These are phyloP conservation scores for Nothocercus nigrocapillus DNA, from an alignment of 2,113 vertebrate genomes.

Conservation along the genomic window DNA sequence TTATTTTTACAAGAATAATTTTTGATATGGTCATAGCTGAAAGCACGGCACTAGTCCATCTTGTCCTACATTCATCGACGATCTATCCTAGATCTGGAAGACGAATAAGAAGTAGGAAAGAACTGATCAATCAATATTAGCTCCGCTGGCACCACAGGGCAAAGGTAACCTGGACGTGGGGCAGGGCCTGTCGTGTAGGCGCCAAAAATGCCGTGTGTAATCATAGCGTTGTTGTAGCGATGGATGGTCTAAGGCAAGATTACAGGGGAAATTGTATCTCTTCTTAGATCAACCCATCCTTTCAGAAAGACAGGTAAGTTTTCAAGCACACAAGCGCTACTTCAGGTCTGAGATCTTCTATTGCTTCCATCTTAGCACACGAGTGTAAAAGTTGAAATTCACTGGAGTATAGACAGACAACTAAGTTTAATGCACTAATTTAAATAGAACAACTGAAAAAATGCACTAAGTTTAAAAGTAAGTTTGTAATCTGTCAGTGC, in stretches of 20 bases:
- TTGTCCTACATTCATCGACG: background rate
- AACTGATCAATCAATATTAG: fast-evolving
- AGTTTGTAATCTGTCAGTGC: background rate
- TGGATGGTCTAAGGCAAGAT: background rate
- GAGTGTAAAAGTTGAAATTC: background rate
- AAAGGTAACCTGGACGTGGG: background rate
- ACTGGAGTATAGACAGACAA: background rate
- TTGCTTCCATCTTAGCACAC: background rate
- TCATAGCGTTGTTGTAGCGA: background rate
- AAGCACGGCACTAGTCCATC: background rate
- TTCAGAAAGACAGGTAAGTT: background rate
- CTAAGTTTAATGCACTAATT: background rate
- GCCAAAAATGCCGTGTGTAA: background rate
- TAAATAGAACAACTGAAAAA: too few species aligned
- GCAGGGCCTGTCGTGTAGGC: background rate
- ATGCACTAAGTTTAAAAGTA: background rate
- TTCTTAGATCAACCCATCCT: background rate
- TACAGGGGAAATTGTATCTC: background rate
- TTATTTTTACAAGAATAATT: background rate
- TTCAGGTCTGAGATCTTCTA: background rate
- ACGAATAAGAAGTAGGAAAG: background rate
- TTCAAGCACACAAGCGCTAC: background rate
- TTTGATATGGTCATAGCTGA: background rate
- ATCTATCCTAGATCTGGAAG: background rate
- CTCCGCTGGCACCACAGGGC: background rate